Percentiles rank a stretch among this genome's conserved stretches.
Evolutionary conservation across 2,113 vertebrate genomes (phyloP).

Genomic region (Mormyrus iriodes): DNA sequence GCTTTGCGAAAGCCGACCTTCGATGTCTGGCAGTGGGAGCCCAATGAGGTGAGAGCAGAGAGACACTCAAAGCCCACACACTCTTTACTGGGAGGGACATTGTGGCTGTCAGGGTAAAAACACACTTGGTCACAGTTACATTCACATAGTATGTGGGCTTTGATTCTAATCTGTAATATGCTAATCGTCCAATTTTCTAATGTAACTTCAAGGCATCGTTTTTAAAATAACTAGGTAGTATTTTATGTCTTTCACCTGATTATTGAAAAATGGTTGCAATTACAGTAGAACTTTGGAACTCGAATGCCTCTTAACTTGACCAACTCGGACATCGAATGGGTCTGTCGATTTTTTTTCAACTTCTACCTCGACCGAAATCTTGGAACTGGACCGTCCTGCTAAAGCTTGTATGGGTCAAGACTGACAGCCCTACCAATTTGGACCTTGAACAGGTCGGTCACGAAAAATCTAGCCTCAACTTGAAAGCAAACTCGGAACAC

Average conservation of each 20-base stretch:
- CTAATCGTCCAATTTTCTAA: not conserved
- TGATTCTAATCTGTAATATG: not conserved
- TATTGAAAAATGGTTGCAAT: not conserved
- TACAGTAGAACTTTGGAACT: too few species aligned
- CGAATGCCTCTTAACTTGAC: too few species aligned
- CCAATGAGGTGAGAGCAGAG: conserved; percentile 76
- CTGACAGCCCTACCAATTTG: too few species aligned
- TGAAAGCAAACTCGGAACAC: too few species aligned
- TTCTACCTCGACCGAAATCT: too few species aligned
- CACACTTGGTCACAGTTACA: not conserved
- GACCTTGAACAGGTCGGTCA: too few species aligned
- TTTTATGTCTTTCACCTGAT: not conserved
- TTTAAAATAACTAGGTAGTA: not conserved
- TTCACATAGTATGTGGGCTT: not conserved
- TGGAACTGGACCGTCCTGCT: too few species aligned
- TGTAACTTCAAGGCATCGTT: not conserved
- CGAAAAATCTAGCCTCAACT: too few species aligned
- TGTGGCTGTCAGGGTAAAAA: not conserved
- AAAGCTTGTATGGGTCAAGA: too few species aligned
- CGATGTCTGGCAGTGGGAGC: conserved; percentile 91
- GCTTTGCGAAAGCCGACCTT: conserved; percentile 83
- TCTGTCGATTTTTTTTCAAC: too few species aligned
- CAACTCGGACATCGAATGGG: too few species aligned
- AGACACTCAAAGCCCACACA: not conserved
- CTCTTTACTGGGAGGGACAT: not conserved